phyloP scores from a whole-genome alignment of 1,140 invertebrate species.

The Drosophila truncata region DNA sequence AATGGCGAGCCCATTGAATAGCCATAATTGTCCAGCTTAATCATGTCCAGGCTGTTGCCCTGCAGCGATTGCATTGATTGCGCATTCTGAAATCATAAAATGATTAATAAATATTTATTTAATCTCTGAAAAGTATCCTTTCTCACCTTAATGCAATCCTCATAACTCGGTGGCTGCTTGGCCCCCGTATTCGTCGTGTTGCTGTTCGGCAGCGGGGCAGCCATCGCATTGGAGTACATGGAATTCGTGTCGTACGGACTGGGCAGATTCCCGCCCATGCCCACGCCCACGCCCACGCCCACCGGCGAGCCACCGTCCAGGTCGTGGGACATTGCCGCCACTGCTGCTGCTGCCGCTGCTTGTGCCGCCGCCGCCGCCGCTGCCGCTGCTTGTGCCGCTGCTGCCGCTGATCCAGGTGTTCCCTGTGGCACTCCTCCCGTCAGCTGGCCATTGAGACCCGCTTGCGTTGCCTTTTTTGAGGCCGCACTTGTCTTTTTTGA shows the following conservation, averaged over 20 bases:
- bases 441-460: conserved; percentile 64
- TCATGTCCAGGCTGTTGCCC: conserved; percentile 78
- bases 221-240: conserved; percentile 92
- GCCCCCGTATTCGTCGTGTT: conserved; percentile 86
- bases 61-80: conserved; percentile 86
- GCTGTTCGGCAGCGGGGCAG: conserved; percentile 86
- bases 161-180: conserved; percentile 94
- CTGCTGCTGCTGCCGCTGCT: conserved; percentile 87
- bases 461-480: conserved; percentile 79
- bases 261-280: conserved; percentile 86
- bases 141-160: conserved; percentile 93
- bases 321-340: conserved; percentile 84
- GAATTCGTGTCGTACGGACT: conserved; percentile 92
- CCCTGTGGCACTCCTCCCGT: conserved; percentile 34
- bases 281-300: conserved; percentile 40
- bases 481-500: conserved; percentile 90
- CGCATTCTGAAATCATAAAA: conserved; percentile 73
- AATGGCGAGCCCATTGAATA: conserved; percentile 87
- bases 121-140: no score
- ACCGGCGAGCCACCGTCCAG: conserved; percentile 35
- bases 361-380: conserved; percentile 89
- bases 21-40: conserved; percentile 86
- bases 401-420: conserved; percentile 39
- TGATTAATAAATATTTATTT: not conserved
- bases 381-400: conserved; percentile 83